Base-by-base conservation (phyloP, 2,797 vertebrate genomes). In the Sebastes baramenuke region DNA sequence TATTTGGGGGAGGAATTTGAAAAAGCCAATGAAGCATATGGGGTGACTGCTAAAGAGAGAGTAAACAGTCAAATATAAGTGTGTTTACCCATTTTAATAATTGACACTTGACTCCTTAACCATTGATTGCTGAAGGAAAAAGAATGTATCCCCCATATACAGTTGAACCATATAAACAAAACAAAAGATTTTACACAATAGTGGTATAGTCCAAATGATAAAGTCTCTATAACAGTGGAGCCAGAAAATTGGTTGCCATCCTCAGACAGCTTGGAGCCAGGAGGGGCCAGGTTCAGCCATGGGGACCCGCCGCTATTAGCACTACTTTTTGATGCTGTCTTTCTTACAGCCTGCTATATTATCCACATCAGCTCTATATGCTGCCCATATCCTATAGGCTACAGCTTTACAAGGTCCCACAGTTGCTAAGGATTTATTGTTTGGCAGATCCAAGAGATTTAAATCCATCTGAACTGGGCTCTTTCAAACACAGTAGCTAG, bases 231-330 rank as follows among this genome's bases (percentile, higher is more conserved):
- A 69, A 52, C 14, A 58, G 67, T 24, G 10, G 42, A 77, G 78
- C 10, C 58, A 81, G 80, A 60, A 82, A 81, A 79, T 66, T 72
- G 65, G 70, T 61, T 67, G 20, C 77, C 20, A 73, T 78, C 71
- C 71, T 73, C 86, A 87, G 89, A 81, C 74, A 69, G 72, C 36
- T 54, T 84, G 84, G 88, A 90, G 87, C 77, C 89, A 36, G 56
- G 58, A 81, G 78, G 75, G 82, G 71, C 77, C 81, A 58, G 75
- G 72, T 80, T 76, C 78, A 76, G 69, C 80, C 67, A 6, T 5
- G 42, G 8, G 24, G 54, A 80, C 67, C 54, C 11, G 22, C 27
- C 36, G 30, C 67, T 71, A 65, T 76, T 83, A 58, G 59, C 61
- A 72, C 25, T 46, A 61, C 69, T 77, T 59, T 75, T 24, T 55